Conservation (phyloP, 2,113 vertebrate genomes). For the Epinephelus lanceolatus region DNA sequence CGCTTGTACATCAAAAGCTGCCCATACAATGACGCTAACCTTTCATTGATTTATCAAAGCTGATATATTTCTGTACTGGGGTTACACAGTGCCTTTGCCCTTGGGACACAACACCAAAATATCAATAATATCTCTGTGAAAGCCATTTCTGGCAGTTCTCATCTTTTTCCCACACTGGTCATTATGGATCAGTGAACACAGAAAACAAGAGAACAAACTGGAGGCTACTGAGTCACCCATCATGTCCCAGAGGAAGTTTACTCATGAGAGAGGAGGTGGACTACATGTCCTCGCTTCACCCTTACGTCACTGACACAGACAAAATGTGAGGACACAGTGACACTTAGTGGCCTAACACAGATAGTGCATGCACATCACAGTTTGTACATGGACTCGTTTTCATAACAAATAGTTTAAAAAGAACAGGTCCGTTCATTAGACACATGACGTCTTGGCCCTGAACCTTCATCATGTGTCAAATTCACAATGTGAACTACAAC, state of each 20-base stretch:
- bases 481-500: neutral
- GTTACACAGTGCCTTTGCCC: neutral
- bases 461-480: neutral
- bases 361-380: neutral
- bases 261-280: slow-evolving; percentile 32
- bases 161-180: slow-evolving; percentile 28
- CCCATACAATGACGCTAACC: neutral
- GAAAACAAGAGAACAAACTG: slow-evolving; percentile 23
- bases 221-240: slow-evolving; percentile 45
- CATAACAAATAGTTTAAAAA: neutral
- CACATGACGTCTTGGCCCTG: neutral
- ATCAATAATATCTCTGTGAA: slow-evolving; percentile 36
- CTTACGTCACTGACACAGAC: neutral
- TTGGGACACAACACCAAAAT: slow-evolving; percentile 24
- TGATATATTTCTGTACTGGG: neutral
- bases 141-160: slow-evolving; percentile 24
- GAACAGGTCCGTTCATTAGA: neutral
- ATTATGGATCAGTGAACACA: slow-evolving; percentile 33
- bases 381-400: neutral
- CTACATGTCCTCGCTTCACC: slow-evolving; percentile 50
- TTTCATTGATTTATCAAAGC: slow-evolving; percentile 27
- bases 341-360: slow-evolving; percentile 61
- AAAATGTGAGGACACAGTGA: slow-evolving; percentile 43
- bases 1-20: neutral
- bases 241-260: slow-evolving; percentile 47